phyloP scores from a whole-genome alignment of 2,888 invertebrate species.

The Chloroclysta siterata region DNA sequence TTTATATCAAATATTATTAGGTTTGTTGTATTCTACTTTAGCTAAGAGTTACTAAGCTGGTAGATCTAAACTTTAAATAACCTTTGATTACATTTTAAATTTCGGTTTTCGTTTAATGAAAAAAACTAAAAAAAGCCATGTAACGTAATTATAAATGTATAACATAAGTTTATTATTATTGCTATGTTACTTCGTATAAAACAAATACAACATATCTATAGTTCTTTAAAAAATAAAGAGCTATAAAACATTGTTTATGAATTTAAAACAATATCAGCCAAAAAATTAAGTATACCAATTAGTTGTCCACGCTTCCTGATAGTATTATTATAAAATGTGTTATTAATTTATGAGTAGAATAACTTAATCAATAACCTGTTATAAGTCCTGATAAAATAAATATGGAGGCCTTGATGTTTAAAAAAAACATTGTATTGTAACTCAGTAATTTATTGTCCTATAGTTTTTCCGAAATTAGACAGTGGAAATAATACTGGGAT shows the following conservation, averaged over 20 bases:
- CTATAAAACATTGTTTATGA: not conserved
- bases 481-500: not conserved
- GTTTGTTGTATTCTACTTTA: not conserved
- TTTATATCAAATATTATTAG: not conserved
- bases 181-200: not conserved
- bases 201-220: not conserved
- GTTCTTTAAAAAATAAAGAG: not conserved
- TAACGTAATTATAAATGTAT: not conserved
- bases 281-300: constrained; percentile 17
- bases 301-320: constrained; percentile 56
- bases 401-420: constrained; percentile 17
- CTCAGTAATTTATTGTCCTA: not conserved
- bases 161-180: not conserved
- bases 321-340: constrained; percentile 76
- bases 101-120: too few species aligned
- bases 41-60: not conserved
- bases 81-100: too few species aligned
- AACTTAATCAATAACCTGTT: constrained; percentile 55
- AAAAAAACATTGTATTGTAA: constrained; percentile 11
- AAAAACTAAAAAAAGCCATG: too few species aligned
- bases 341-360: constrained; percentile 78
- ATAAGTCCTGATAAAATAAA: constrained; percentile 53
- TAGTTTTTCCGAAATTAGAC: not conserved
- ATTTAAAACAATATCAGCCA: constrained; percentile 5
- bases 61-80: too few species aligned